phyloP scores from a whole-genome alignment of 2,888 invertebrate genomes.

The Zygaena filipendulae region DNA sequence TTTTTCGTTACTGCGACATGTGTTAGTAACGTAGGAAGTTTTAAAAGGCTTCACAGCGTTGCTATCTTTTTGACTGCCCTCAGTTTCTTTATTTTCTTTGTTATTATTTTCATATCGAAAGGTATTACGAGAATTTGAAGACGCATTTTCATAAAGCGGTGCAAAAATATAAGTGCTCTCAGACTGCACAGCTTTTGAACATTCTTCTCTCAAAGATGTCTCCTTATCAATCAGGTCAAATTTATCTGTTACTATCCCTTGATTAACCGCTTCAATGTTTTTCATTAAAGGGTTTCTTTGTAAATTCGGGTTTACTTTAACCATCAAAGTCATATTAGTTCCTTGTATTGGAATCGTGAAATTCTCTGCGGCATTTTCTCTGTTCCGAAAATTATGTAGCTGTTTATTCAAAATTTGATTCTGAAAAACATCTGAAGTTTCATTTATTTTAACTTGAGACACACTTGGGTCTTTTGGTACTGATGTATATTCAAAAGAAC shows the following conservation, averaged over 20 bases:
- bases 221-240: slow-evolving; percentile 24
- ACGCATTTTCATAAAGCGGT: no score
- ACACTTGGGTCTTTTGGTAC: slow-evolving; percentile 1
- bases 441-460: slow-evolving; percentile 5
- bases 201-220: slow-evolving; percentile 33
- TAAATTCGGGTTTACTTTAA: slow-evolving; percentile 21
- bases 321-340: slow-evolving; percentile 52
- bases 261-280: slow-evolving; percentile 10
- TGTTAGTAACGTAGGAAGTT: no score
- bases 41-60: no score
- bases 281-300: slow-evolving; percentile 6
- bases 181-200: slow-evolving; percentile 38
- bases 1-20: no score
- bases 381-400: slow-evolving; percentile 6
- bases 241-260: slow-evolving; percentile 28
- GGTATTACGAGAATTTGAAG: slow-evolving; percentile 6
- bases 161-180: slow-evolving; percentile 19
- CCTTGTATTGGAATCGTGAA: slow-evolving; percentile 48
- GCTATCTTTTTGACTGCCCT: no score
- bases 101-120: slow-evolving; percentile 14
- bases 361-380: slow-evolving; percentile 23
- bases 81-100: slow-evolving; percentile 6
- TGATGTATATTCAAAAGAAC: background rate
- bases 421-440: background rate
- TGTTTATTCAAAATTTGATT: no score